Percentiles rank a stretch among this genome's conserved stretches.
Evolutionary conservation across 2,113 vertebrate genomes (phyloP).

Genomic region (Cyanistes caeruleus): DNA sequence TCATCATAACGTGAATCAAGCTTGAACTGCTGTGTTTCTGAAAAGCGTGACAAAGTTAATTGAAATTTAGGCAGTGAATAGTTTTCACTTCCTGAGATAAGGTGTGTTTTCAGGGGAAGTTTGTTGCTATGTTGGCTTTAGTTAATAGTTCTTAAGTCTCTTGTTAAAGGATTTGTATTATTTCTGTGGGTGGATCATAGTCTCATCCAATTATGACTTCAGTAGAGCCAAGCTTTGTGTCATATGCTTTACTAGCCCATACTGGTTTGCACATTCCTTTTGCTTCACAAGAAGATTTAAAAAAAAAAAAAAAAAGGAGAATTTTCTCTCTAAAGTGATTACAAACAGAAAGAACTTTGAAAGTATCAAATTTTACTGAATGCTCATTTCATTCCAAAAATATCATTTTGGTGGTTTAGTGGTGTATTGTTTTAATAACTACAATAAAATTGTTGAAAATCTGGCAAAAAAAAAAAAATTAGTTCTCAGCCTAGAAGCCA

Average conservation of each 20-base stretch:
- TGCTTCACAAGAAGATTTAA: conserved; percentile 6
- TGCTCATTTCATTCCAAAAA: conserved; percentile 25
- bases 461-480: not conserved
- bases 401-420: conserved; percentile 33
- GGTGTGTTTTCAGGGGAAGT: conserved; percentile 60
- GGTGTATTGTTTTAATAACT: conserved; percentile 23
- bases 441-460: conserved; percentile 29
- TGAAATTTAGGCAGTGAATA: conserved; percentile 56
- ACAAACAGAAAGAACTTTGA: conserved; percentile 23
- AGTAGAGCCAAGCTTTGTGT: conserved; percentile 66
- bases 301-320: not conserved
- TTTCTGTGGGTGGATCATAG: conserved; percentile 72
- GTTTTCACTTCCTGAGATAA: conserved; percentile 63
- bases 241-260: conserved; percentile 66
- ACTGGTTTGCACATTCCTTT: conserved; percentile 66
- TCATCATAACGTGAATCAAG: conserved; percentile 52
- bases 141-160: conserved; percentile 65
- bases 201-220: conserved; percentile 70
- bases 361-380: conserved; percentile 47
- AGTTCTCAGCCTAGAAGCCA: not conserved
- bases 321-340: conserved; percentile 8
- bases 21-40: conserved; percentile 35
- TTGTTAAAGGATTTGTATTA: conserved; percentile 72
- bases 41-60: conserved; percentile 60
- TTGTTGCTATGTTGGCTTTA: conserved; percentile 65